Percentiles rank a stretch among this genome's conserved stretches.
Conservation (phyloP, 2,888 invertebrate species). For the Apomyelois bistriatella region DNA sequence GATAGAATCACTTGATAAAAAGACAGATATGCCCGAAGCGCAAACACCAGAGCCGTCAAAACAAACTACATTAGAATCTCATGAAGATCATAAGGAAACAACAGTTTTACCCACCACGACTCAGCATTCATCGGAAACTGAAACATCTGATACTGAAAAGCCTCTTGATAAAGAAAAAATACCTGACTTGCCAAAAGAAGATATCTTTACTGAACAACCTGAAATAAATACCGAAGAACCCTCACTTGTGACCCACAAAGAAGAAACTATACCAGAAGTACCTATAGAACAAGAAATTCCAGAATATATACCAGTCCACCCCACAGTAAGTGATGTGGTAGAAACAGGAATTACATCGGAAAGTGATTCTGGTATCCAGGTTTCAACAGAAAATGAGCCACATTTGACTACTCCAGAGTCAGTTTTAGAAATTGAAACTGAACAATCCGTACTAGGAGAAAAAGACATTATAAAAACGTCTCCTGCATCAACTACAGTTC, state of each 20-base stretch:
- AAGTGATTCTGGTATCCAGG: background rate
- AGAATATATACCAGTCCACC: slow-evolving; percentile 12
- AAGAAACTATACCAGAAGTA: background rate
- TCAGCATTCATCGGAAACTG: slow-evolving; percentile 12
- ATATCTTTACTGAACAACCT: slow-evolving; percentile 4
- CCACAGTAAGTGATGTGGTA: background rate
- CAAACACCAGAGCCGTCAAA: background rate
- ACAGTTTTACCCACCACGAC: too few relatives aligned
- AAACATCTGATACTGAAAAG: slow-evolving; percentile 9
- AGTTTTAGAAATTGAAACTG: background rate
- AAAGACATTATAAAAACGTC: background rate
- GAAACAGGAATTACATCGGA: slow-evolving; percentile 1
- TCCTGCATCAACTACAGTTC: background rate
- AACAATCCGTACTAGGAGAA: background rate
- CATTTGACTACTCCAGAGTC: background rate
- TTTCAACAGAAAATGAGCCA: background rate
- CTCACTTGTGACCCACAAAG: background rate
- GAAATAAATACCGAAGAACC: slow-evolving; percentile 11
- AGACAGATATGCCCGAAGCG: background rate
- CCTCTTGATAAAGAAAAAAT: background rate
- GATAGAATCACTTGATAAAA: background rate
- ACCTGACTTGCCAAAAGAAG: slow-evolving; percentile 1
- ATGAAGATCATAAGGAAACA: background rate
- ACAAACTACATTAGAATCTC: background rate
- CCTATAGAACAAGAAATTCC: slow-evolving; percentile 9